These are phyloP conservation scores for Scaptomyza pallida DNA, from an alignment of 1,140 invertebrate species.

Conservation along the genomic window DNA sequence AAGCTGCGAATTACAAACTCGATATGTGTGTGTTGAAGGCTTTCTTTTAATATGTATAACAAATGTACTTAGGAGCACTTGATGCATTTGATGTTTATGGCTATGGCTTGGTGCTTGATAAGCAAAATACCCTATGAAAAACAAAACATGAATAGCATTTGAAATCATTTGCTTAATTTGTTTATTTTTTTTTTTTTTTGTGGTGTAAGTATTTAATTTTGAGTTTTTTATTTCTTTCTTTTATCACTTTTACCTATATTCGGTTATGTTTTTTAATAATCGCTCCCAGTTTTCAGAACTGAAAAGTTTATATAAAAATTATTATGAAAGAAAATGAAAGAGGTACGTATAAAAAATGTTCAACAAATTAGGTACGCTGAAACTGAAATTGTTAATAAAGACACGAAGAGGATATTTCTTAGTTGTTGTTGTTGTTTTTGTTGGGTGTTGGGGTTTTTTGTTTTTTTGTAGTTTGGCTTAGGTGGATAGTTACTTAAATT, in stretches of 20 bases:
- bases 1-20: slow-evolving; percentile 67
- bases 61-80: slow-evolving; percentile 56
- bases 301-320: slow-evolving; percentile 82
- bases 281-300: slow-evolving; percentile 84
- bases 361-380: slow-evolving; percentile 61
- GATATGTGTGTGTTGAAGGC: slow-evolving; percentile 39
- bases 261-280: slow-evolving; percentile 84
- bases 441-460: slow-evolving; percentile 11
- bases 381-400: slow-evolving; percentile 49
- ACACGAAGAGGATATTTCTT: slow-evolving; percentile 18
- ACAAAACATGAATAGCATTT: slow-evolving; percentile 54
- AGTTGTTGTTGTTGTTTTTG: background rate
- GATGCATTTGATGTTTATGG: slow-evolving; percentile 32
- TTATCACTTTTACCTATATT: slow-evolving; percentile 84
- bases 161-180: slow-evolving; percentile 57
- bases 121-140: slow-evolving; percentile 47
- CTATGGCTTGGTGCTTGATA: slow-evolving; percentile 45
- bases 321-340: slow-evolving; percentile 76
- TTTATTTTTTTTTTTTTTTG: slow-evolving; percentile 44
- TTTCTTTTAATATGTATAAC: slow-evolving; percentile 6
- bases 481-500: slow-evolving; percentile 6
- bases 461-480: slow-evolving; percentile 26
- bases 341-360: slow-evolving; percentile 48
- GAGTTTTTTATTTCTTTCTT: slow-evolving; percentile 42
- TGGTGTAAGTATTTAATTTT: slow-evolving; percentile 24